Percentiles rank a stretch among this genome's conserved stretches.
Evolutionary conservation across 2,888 invertebrate species (phyloP).

Genomic region (Pardosa pseudoannulata): DNA sequence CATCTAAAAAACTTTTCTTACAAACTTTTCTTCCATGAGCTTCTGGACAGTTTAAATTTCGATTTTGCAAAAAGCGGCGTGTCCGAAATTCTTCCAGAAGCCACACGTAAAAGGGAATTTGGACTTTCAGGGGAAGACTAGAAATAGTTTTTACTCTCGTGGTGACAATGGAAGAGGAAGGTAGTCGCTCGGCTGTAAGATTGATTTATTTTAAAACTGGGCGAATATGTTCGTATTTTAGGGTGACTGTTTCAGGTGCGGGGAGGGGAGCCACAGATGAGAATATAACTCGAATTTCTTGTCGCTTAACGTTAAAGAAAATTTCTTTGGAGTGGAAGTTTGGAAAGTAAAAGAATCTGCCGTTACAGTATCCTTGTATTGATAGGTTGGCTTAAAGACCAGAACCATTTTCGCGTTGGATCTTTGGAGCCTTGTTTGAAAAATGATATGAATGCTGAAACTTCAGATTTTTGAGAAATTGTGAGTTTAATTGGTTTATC

Average conservation of each 20-base stretch:
- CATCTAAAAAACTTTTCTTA: not conserved
- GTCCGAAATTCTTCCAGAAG: not conserved
- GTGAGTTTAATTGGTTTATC: too few relatives aligned
- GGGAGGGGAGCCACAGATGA: constrained; percentile 12
- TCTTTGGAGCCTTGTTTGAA: too few relatives aligned
- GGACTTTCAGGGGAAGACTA: not conserved
- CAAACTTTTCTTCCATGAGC: constrained; percentile 9
- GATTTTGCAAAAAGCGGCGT: not conserved
- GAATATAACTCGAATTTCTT: constrained; percentile 5
- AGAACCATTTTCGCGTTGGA: too few relatives aligned
- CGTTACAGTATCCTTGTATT: too few relatives aligned
- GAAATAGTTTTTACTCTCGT: not conserved
- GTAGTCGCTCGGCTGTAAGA: not conserved
- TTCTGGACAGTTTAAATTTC: constrained; percentile 15
- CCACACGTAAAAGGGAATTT: not conserved
- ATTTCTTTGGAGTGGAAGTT: not conserved
- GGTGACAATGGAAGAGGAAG: not conserved
- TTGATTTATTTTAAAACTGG: constrained; percentile 15
- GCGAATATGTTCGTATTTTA: constrained; percentile 3
- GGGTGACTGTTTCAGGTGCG: not conserved
- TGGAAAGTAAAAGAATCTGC: not conserved
- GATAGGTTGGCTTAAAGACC: too few relatives aligned
- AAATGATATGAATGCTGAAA: too few relatives aligned
- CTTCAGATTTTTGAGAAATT: too few relatives aligned
- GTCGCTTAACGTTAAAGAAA: not conserved